Evolutionary conservation across 2,888 invertebrate species (phyloP), one percentile per base, ranked within the genome.

Genomic region (Asteroscopus sphinx): DNA sequence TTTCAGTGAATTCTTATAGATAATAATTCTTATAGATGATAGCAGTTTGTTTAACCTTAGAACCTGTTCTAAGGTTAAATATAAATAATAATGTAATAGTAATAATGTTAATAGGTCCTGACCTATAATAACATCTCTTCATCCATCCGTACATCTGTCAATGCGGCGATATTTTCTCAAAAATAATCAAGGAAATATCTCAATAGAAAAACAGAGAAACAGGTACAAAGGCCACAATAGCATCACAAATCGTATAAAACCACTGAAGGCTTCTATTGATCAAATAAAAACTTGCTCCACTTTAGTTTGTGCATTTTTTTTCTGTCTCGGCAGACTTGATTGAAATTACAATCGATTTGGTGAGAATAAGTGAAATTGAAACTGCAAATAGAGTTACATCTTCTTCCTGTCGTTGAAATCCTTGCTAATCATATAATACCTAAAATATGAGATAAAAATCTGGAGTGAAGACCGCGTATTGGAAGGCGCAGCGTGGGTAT

Each of bases 331-430:
- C 17, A 8, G 37, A 47, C 13, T 44, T 28, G 32, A 68, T 74
- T 69, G 60, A 46, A 63, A 69, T 52, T 51, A 52, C 37, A 41
- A 55, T 53, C 21, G 21, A 40, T 45, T 53, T 36, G 12, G 36
- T 13, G 12, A n/a, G 21, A 52, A 51, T 40, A n/a, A 26, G 13
- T 0, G 5, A 12, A 16, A 17, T 26, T 15, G 26, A 17, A 17
- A 42, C 6, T 21, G 21, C 4, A 33, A 46, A n/a, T n/a, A n/a
- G n/a, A n/a, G n/a, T n/a, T 21, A 3, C 13, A 12, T 9, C 16
- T 3, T 32, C 15, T 41, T 32, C 2, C 15, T 15, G 8, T 30
- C 2, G 9, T 9, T 30, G 11, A 30, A 30, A 30, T 30, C 3
- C 7, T 37, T 0, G 9, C 16, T 12, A 6, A 30, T 28, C 8